Percentiles rank a stretch among this genome's conserved stretches.
These are phyloP conservation scores for Brachyptera risi DNA, from an alignment of 2,888 invertebrate species.

Conservation along the genomic window DNA sequence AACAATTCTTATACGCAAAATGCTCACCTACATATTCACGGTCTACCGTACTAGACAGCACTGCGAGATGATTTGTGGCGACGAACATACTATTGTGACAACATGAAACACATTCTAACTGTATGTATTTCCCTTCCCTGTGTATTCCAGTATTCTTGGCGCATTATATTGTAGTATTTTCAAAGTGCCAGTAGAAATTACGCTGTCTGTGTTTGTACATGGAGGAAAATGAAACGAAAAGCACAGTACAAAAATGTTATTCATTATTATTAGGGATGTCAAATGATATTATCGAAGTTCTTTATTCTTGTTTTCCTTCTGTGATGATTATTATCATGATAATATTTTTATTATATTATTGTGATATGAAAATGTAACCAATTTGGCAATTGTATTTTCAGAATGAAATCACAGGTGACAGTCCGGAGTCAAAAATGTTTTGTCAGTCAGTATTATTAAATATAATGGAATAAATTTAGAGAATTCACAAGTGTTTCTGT, in stretches of 20 bases:
- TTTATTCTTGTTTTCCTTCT: conserved; percentile 13
- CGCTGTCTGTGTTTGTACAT: conserved; percentile 28
- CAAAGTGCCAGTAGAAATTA: conserved; percentile 26
- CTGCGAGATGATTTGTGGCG: conserved; percentile 21
- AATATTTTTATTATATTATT: too few species aligned
- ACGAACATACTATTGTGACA: conserved; percentile 23
- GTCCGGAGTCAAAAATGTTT: too few species aligned
- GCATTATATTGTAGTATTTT: conserved; percentile 27
- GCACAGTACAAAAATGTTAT: conserved; percentile 30
- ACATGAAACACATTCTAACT: conserved; percentile 26
- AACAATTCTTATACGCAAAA: conserved; percentile 11
- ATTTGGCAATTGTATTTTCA: too few species aligned
- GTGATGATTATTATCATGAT: too few species aligned
- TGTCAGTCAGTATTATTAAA: too few species aligned
- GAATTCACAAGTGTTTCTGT: too few species aligned
- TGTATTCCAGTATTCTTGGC: conserved; percentile 29
- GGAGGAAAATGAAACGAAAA: conserved; percentile 21
- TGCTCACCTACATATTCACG: conserved; percentile 22
- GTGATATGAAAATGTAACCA: too few species aligned
- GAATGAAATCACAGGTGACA: too few species aligned
- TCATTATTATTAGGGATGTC: conserved; percentile 26
- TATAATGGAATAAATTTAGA: too few species aligned
- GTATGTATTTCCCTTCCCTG: conserved; percentile 26
- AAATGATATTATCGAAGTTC: conserved; percentile 12
- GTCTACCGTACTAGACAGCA: conserved; percentile 14